Conservation (phyloP, 2,888 invertebrate species). For the Catocala sponsa region DNA sequence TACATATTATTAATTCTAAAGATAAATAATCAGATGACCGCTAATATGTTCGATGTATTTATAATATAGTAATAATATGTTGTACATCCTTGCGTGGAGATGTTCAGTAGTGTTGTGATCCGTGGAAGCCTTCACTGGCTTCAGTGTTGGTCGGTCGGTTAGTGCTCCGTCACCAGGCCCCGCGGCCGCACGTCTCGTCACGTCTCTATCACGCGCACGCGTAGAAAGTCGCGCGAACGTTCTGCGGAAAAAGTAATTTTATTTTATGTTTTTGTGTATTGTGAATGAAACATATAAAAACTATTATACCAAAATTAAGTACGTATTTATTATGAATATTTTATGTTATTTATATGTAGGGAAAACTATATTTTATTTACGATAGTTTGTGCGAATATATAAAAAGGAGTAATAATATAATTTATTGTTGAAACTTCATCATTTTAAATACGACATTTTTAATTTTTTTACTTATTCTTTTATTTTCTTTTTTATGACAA, state of each 20-base stretch:
- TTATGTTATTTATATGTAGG: no score
- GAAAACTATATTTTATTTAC: no score
- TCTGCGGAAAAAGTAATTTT: slow-evolving; percentile 30
- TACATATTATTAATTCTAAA: no score
- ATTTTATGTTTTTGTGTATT: slow-evolving; percentile 26
- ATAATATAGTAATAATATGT: background rate
- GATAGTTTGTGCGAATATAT: no score
- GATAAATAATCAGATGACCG: no score
- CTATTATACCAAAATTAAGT: slow-evolving; percentile 16
- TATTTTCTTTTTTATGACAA: no score
- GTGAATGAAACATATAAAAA: slow-evolving; percentile 16
- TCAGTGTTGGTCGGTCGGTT: slow-evolving; percentile 22
- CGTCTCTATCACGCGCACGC: slow-evolving; percentile 52
- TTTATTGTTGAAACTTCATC: no score
- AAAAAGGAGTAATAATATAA: no score
- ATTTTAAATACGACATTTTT: no score
- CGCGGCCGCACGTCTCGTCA: slow-evolving; percentile 57
- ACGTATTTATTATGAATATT: slow-evolving; percentile 14
- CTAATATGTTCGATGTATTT: no score
- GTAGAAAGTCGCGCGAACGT: slow-evolving; percentile 59
- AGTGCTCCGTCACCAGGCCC: slow-evolving; percentile 64
- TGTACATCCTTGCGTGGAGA: slow-evolving; percentile 8
- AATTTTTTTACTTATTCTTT: no score
- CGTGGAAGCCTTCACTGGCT: slow-evolving; percentile 29
- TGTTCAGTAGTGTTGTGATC: background rate